Evolutionary conservation across 1,140 invertebrate genomes (phyloP).

Genomic region (Lethocerus indicus): DNA sequence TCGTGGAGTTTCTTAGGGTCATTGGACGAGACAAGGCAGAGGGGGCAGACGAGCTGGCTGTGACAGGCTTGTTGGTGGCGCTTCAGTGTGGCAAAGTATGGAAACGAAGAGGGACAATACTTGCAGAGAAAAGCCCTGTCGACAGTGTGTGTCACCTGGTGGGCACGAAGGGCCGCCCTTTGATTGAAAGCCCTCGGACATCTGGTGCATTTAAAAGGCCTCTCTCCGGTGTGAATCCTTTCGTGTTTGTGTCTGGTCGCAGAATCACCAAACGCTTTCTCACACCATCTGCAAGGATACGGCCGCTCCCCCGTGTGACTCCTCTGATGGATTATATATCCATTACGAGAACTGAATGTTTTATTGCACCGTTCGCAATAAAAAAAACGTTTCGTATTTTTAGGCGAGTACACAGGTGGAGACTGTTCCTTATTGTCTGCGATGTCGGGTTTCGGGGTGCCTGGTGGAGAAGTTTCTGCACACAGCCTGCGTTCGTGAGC

Average conservation of each 20-base stretch:
- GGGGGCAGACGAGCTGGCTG: conserved; percentile 12
- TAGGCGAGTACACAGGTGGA: neutral
- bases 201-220: conserved; percentile 33
- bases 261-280: conserved; percentile 52
- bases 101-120: conserved; percentile 15
- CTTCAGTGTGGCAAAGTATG: conserved; percentile 14
- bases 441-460: neutral
- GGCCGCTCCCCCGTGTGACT: conserved; percentile 62
- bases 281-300: conserved; percentile 48
- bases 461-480: neutral
- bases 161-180: conserved; percentile 22
- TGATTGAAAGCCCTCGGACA: conserved; percentile 40
- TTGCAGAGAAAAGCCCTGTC: conserved; percentile 15
- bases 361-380: conserved; percentile 38
- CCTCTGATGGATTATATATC: conserved; percentile 45
- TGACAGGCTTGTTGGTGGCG: conserved; percentile 15
- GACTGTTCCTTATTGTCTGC: neutral
- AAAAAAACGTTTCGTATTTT: conserved; percentile 21
- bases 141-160: conserved; percentile 16
- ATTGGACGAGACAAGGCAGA: conserved; percentile 7
- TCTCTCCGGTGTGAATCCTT: conserved; percentile 37
- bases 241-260: conserved; percentile 31
- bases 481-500: conserved; percentile 12
- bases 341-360: conserved; percentile 38
- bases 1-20: conserved; percentile 9